Base-by-base conservation (phyloP, 2,888 invertebrate species). In the Halocaridina rubra region DNA sequence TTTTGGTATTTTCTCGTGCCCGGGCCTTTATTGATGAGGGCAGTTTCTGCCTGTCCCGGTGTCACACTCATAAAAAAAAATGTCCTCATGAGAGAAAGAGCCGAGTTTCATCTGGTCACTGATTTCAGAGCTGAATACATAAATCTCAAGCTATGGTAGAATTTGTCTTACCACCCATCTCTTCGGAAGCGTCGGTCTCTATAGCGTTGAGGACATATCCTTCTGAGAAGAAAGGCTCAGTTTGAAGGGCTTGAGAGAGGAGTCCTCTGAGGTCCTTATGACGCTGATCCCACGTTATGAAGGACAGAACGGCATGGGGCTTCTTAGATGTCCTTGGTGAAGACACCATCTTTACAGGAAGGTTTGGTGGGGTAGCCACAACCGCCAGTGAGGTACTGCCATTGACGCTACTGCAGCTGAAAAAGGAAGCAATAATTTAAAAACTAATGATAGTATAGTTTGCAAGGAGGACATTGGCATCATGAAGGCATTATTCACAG, bases 111-210 rank as follows among this genome's bases (percentile, higher is more conserved):
- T 7, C 2, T 33, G 39, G 33, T 39, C 8, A 10, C 5, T n/a
- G 7, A 32, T 13, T 33, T 4, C 24, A 46, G 16, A 39, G n/a
- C n/a, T n/a, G n/a, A n/a, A n/a, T n/a, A n/a, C n/a, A n/a, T n/a
- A n/a, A n/a, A n/a, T n/a, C n/a, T n/a, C n/a, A n/a, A n/a, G n/a
- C n/a, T n/a, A n/a, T n/a, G n/a, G n/a, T n/a, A n/a, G n/a, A n/a
- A n/a, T 4, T 8, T 3, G 19, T n/a, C 72, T 30, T 64, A 84
- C 84, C 84, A 46, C 84, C 84, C 84, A 84, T 84, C 64, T 84
- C 84, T 24, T 72, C 78, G 2, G 72, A 71, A 5, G 69, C 84
- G 64, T 84, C 84, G 10, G 46, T 39, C 74, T 84, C 84, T 19
- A 84, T 79, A 10, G 84, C 78, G 22, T 84, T 74, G 30, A 84